These are phyloP conservation scores for Cyprinodon variegatus DNA, from an alignment of 2,113 vertebrate species.

Conservation along the genomic window DNA sequence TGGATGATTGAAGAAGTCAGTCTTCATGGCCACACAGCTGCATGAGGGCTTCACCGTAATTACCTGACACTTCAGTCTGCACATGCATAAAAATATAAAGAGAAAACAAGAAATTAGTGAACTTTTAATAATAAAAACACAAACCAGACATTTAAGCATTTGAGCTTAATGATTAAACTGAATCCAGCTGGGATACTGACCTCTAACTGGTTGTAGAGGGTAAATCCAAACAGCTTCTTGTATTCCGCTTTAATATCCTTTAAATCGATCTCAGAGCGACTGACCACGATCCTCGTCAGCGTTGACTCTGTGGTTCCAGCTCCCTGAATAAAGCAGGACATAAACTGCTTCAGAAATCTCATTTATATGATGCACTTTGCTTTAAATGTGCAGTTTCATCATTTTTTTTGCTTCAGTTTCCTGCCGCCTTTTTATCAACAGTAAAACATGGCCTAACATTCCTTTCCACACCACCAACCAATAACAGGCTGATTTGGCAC, in stretches of 20 bases:
- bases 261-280: slow-evolving; percentile 88
- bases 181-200: slow-evolving; percentile 63
- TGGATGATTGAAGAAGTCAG: slow-evolving; percentile 26
- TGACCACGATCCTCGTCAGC: slow-evolving; percentile 85
- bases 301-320: slow-evolving; percentile 84
- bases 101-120: not conserved
- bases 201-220: slow-evolving; percentile 82
- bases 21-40: slow-evolving; percentile 69
- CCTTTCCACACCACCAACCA: slow-evolving; percentile 12
- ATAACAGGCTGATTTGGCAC: slow-evolving; percentile 14
- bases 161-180: no score
- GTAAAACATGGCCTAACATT: slow-evolving; percentile 55
- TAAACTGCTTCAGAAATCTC: not conserved
- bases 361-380: not conserved
- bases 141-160: not conserved
- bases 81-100: not conserved
- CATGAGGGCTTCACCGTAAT: slow-evolving; percentile 65
- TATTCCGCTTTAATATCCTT: slow-evolving; percentile 87
- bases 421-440: slow-evolving; percentile 1
- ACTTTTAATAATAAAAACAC: not conserved
- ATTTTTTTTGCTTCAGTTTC: not conserved
- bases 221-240: slow-evolving; percentile 83
- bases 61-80: slow-evolving; percentile 70
- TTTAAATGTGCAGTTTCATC: not conserved
- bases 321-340: slow-evolving; percentile 74